These are phyloP conservation scores for Lacerta bilineata DNA, from an alignment of 2,797 vertebrate species.

Conservation along the genomic window DNA sequence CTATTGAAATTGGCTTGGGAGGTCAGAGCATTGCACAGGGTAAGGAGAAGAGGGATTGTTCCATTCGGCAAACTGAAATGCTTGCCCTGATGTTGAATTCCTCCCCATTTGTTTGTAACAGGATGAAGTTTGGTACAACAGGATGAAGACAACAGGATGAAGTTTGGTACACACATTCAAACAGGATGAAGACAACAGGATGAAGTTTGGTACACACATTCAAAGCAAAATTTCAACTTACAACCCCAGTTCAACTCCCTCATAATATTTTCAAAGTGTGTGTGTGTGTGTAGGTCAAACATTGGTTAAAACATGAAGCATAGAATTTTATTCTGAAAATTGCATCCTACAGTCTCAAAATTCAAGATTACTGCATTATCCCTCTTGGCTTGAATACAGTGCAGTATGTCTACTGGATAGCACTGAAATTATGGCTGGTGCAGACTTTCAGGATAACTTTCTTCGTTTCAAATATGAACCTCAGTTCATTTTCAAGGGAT, in stretches of 20 bases:
- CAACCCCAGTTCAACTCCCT: background rate
- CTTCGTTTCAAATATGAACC: background rate
- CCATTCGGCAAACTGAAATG: too few species aligned
- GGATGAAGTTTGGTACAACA: background rate
- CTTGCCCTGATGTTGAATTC: too few species aligned
- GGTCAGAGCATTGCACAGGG: too few species aligned
- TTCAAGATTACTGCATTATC: background rate
- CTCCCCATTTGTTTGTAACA: background rate
- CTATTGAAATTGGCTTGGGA: too few species aligned
- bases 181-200: background rate
- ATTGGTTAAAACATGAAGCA: background rate
- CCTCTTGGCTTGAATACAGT: background rate
- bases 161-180: background rate
- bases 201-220: background rate
- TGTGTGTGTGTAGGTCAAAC: background rate
- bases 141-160: background rate
- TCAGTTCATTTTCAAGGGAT: background rate
- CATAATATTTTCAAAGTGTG: background rate
- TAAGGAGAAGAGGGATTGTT: too few species aligned
- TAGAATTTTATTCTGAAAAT: too few species aligned
- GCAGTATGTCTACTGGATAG: background rate
- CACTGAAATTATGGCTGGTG: background rate
- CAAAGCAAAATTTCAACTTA: background rate
- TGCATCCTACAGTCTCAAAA: too few species aligned
- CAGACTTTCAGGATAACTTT: background rate